These are phyloP conservation scores for Euura saliciscinereae DNA, from an alignment of 1,140 invertebrate genomes.

Conservation along the genomic window DNA sequence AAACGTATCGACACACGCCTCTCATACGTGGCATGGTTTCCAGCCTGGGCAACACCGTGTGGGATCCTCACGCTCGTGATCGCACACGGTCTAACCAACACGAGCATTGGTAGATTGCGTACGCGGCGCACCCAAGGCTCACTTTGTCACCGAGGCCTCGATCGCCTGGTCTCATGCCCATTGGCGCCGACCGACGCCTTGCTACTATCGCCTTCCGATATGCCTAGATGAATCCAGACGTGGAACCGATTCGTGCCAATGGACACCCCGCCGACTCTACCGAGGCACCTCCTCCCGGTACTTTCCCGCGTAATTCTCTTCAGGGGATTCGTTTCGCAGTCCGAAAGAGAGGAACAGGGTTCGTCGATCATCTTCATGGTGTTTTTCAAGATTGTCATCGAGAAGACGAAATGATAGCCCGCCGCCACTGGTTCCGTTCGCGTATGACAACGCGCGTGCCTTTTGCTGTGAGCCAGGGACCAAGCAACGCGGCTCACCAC, in stretches of 20 bases:
- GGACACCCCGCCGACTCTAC: too few species aligned
- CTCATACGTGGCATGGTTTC: not conserved
- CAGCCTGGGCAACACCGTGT: not conserved
- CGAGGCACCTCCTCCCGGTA: too few species aligned
- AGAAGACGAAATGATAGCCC: not conserved
- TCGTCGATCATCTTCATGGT: too few species aligned
- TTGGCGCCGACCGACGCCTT: slow-evolving; percentile 9
- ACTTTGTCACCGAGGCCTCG: slow-evolving; percentile 48
- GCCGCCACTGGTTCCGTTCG: not conserved
- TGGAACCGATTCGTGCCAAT: too few species aligned
- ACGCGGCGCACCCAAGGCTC: slow-evolving; percentile 44
- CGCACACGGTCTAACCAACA: not conserved
- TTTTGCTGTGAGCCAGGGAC: not conserved
- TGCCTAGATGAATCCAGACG: not conserved
- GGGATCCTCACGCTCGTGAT: slow-evolving; percentile 3
- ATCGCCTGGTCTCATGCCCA: slow-evolving; percentile 19
- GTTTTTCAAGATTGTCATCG: too few species aligned
- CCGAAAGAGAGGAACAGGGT: too few species aligned
- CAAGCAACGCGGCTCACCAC: slow-evolving; percentile 6
- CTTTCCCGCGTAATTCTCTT: too few species aligned
- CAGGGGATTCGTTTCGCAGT: too few species aligned
- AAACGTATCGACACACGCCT: not conserved
- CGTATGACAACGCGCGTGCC: not conserved
- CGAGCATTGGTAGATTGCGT: slow-evolving; percentile 28
- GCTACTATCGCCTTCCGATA: not conserved